Evolutionary conservation across 1,140 invertebrate species (phyloP), one percentile per base, ranked within the genome.

Genomic region (Pectinophora gossypiella): DNA sequence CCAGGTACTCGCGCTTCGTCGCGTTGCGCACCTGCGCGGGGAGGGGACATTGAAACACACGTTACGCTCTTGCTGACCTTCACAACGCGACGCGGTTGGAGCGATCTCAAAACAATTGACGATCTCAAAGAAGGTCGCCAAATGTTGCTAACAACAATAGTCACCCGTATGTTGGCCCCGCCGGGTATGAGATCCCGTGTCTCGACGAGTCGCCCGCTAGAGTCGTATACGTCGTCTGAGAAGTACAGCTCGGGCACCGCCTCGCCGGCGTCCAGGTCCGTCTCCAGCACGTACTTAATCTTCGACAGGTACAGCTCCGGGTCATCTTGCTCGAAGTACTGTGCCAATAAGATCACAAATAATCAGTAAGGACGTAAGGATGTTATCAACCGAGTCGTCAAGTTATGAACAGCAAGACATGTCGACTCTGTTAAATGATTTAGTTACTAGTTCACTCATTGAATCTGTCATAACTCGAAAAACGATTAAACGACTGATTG

Each of bases 311-410:
- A 98, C 19, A 98, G 87, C 80, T 98, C 96, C 0, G 97, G 97
- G 87, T 98, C 97, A 76, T 98, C 97, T 88, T 97, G 96, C 74
- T 98, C 96, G 87, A 98, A 98, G 87, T 98, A 97, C 93, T 95
- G 80, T 19, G 23, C 5, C 5, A 27, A 89, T 27, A 27, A 27
- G 23, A 27, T 6, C 23, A 89, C 57, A 52, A 60, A 51, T 19
- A 12, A 40, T 5, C 5, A 27, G 23, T 27, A 27, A n/a, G n/a
- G n/a, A n/a, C n/a, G n/a, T n/a, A n/a, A n/a, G n/a, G n/a, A n/a
- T n/a, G n/a, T n/a, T n/a, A n/a, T n/a, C n/a, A n/a, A n/a, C n/a
- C n/a, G n/a, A n/a, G n/a, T n/a, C n/a, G n/a, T n/a, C n/a, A n/a
- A n/a, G n/a, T n/a, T n/a, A n/a, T n/a, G n/a, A n/a, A n/a, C n/a